These are phyloP conservation scores for Tuta absoluta DNA, from an alignment of 2,888 invertebrate genomes.

Conservation along the genomic window DNA sequence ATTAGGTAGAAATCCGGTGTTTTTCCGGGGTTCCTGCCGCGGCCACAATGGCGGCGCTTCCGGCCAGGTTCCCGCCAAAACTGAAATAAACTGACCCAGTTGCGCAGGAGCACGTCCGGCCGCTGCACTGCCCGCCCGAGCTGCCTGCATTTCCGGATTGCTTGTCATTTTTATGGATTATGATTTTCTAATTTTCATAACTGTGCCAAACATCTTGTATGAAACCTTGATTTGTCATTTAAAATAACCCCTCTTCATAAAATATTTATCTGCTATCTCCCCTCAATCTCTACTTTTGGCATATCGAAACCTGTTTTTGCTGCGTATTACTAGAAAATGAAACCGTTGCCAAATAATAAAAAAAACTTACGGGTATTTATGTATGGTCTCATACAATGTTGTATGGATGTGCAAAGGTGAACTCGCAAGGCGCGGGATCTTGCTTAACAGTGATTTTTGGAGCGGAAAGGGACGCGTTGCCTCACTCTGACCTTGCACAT, in stretches of 20 bases:
- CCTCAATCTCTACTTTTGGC: not conserved
- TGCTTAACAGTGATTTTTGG: conserved; percentile 76
- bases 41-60: conserved; percentile 79
- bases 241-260: not conserved
- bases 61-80: conserved; percentile 81
- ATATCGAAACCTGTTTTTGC: not conserved
- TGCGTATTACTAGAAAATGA: not conserved
- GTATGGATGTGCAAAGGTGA: conserved; percentile 23
- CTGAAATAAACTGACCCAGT: conserved; percentile 80
- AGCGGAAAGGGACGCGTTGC: conserved; percentile 76
- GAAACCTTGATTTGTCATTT: no score
- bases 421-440: conserved; percentile 40
- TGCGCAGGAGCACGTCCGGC: conserved; percentile 69
- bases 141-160: conserved; percentile 76
- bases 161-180: conserved; percentile 76
- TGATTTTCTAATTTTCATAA: conserved; percentile 52
- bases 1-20: conserved; percentile 77
- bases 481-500: conserved; percentile 65
- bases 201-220: no score
- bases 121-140: conserved; percentile 58
- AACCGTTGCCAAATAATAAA: not conserved
- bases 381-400: not conserved
- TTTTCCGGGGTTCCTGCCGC: conserved; percentile 78
- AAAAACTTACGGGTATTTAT: conserved; percentile 27
- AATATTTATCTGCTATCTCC: not conserved